A percentile compares a stretch with the other conserved stretches of the same genome.
Evolutionary conservation across 1,140 invertebrate species (phyloP).

Genomic region (Zaprionus ornatus): DNA sequence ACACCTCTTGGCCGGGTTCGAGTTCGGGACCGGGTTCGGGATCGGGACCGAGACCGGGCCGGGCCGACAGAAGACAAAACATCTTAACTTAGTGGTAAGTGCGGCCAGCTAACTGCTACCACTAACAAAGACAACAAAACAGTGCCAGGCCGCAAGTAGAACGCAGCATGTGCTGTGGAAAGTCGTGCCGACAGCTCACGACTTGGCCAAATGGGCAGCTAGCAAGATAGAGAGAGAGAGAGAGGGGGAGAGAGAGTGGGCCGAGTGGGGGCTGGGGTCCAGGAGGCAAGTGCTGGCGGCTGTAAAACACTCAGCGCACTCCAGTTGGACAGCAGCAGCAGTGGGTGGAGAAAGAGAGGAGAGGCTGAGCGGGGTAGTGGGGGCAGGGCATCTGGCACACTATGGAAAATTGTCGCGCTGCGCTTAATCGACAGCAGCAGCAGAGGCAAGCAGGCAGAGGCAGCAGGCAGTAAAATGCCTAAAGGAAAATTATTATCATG

Average conservation of each 20-base stretch:
- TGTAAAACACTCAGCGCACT: constrained; percentile 76
- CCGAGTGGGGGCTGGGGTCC: background rate
- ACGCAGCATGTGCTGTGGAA: constrained; percentile 79
- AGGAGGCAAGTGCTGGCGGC: constrained; percentile 70
- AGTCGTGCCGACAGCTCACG: constrained; percentile 77
- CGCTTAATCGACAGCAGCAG: constrained; percentile 73
- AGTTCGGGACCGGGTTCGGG: background rate
- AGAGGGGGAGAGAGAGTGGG: background rate
- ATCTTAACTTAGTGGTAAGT: constrained; percentile 82
- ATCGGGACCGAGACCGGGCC: background rate
- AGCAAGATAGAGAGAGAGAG: background rate
- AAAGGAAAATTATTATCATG: constrained; percentile 78
- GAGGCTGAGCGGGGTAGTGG: background rate
- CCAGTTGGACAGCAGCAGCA: constrained; percentile 34
- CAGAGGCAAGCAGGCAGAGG: background rate
- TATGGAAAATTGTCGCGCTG: constrained; percentile 78
- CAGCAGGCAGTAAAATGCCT: constrained; percentile 39
- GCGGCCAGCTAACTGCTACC: constrained; percentile 79
- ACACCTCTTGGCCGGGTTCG: constrained; percentile 31
- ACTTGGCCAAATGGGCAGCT: constrained; percentile 37
- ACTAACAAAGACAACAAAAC: constrained; percentile 78
- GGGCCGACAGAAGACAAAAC: constrained; percentile 66
- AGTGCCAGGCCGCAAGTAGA: constrained; percentile 64
- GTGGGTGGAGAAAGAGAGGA: constrained; percentile 38
- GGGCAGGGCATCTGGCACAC: constrained; percentile 35